These are phyloP conservation scores for Microplitis mediator DNA, from an alignment of 1,140 invertebrate genomes.

Conservation along the genomic window DNA sequence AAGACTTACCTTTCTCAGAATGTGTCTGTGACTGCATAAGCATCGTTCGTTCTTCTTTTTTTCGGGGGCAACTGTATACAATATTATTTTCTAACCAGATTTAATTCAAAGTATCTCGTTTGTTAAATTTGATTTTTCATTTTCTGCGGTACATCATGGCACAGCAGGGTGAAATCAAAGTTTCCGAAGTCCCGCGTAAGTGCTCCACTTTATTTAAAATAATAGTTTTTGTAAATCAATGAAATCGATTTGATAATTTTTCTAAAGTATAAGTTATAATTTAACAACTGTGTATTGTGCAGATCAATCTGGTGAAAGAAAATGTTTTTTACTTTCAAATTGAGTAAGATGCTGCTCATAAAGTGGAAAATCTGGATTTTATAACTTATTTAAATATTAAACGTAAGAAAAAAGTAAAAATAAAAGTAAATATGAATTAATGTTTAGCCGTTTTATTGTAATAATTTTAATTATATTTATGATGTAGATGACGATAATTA, in stretches of 20 bases:
- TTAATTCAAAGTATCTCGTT: neutral
- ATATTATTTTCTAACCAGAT: neutral
- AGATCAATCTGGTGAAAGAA: neutral
- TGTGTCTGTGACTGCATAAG: too few species aligned
- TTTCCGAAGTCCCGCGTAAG: neutral
- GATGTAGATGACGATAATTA: neutral
- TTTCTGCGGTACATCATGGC: neutral
- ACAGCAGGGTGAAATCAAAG: neutral
- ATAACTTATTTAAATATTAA: neutral
- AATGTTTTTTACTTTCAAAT: neutral
- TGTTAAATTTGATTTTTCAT: neutral
- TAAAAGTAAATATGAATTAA: neutral
- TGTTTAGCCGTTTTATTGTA: neutral
- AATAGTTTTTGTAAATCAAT: neutral
- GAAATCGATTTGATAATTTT: neutral
- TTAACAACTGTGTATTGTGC: neutral
- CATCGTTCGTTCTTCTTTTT: too few species aligned
- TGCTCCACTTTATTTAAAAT: neutral
- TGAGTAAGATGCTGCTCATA: neutral
- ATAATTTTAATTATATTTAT: neutral
- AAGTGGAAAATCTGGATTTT: neutral
- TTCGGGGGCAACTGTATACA: neutral
- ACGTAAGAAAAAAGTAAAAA: too few species aligned
- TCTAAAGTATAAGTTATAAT: neutral
- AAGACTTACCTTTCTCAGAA: neutral